Evolutionary conservation across 2,888 invertebrate species (phyloP).

Genomic region (Lithophane socia): DNA sequence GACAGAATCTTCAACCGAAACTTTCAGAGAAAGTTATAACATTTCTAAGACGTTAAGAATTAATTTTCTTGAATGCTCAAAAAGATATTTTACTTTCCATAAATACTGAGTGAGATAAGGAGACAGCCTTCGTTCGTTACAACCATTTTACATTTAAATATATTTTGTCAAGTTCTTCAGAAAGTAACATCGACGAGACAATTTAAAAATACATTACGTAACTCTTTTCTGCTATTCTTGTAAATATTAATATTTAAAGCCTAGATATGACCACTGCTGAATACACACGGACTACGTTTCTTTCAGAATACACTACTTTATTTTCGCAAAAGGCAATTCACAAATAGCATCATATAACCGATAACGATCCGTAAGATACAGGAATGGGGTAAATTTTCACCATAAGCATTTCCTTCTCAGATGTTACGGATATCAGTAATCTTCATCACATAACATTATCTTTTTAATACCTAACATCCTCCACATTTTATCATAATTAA

Average conservation of each 20-base stretch:
- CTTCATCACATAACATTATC: slow-evolving; percentile 10
- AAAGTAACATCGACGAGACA: slow-evolving; percentile 38
- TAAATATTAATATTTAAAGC: not conserved
- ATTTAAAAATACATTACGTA: slow-evolving; percentile 32
- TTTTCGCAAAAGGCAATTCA: not conserved
- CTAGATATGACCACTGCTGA: not conserved
- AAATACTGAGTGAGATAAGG: slow-evolving; percentile 48
- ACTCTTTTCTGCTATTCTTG: slow-evolving; percentile 29
- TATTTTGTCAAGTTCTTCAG: slow-evolving; percentile 30
- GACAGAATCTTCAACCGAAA: slow-evolving; percentile 19
- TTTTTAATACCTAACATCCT: slow-evolving; percentile 49
- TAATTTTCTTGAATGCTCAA: slow-evolving; percentile 35
- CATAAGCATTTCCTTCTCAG: slow-evolving; percentile 2
- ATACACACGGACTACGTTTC: not conserved
- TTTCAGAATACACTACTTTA: not conserved
- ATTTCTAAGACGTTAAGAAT: slow-evolving; percentile 42
- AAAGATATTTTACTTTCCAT: slow-evolving; percentile 45
- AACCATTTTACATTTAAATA: slow-evolving; percentile 39
- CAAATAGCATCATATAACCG: too few species aligned
- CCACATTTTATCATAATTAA: slow-evolving; percentile 53
- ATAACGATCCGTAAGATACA: not conserved
- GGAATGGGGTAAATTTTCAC: not conserved
- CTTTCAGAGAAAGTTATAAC: slow-evolving; percentile 33
- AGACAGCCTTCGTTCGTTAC: slow-evolving; percentile 33
- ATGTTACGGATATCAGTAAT: slow-evolving; percentile 3